Conservation (phyloP, 2,797 vertebrate species). For the Enteromius viviparus region DNA sequence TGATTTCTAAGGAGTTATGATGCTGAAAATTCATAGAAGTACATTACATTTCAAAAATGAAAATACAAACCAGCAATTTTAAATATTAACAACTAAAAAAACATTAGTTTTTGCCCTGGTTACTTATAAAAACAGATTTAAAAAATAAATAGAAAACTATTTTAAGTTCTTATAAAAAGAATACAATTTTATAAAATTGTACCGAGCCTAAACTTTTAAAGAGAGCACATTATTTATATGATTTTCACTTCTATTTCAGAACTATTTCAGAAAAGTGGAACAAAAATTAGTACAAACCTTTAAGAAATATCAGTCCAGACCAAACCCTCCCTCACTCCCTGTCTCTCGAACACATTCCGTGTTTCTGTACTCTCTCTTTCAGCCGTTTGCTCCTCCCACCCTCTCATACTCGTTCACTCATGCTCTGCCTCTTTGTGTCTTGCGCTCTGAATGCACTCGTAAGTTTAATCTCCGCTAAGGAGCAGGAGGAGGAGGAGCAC, state of each 20-base stretch:
- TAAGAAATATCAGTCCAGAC: constrained; percentile 14
- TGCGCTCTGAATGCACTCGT: constrained; percentile 63
- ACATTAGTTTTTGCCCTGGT: not conserved
- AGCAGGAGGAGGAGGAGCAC: constrained; percentile 62
- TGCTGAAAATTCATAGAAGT: not conserved
- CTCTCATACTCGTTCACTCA: constrained; percentile 35
- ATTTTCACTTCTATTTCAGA: not conserved
- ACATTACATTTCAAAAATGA: too few species aligned
- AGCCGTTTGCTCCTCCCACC: constrained; percentile 43
- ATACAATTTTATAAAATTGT: not conserved
- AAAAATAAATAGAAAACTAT: too few species aligned
- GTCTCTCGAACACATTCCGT: constrained; percentile 60
- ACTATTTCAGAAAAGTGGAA: not conserved
- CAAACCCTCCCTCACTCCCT: not conserved
- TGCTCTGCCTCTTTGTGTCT: constrained; percentile 63
- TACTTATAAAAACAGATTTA: not conserved
- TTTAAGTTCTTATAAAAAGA: not conserved
- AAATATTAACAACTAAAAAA: too few species aligned
- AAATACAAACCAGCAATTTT: too few species aligned
- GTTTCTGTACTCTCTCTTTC: constrained; percentile 57
- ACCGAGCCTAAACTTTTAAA: not conserved
- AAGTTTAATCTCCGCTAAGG: constrained; percentile 75
- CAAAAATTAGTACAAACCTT: not conserved
- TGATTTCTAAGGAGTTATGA: not conserved
- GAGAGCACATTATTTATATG: too few species aligned